Percentiles rank a stretch among this genome's conserved stretches.
Conservation (phyloP, 2,888 invertebrate species). For the Acanthoscelides obtectus region DNA sequence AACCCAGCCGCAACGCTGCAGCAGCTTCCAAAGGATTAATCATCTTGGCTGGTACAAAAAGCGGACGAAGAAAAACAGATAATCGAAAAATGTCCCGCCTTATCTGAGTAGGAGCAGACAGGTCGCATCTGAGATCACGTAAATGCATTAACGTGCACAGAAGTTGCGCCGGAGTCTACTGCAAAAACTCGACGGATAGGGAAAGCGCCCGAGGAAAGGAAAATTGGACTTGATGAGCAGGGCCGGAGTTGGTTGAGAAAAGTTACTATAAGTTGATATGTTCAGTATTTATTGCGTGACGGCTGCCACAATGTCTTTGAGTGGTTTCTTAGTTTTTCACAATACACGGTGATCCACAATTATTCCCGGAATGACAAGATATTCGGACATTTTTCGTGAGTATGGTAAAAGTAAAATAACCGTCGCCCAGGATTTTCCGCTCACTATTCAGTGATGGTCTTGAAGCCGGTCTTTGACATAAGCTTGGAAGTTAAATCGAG, state of each 20-base stretch:
- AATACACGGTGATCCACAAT: too few species aligned
- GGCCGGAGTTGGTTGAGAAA: background rate
- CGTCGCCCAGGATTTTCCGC: too few species aligned
- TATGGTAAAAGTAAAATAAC: too few species aligned
- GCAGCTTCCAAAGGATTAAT: background rate
- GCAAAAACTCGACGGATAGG: background rate
- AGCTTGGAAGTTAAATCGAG: too few species aligned
- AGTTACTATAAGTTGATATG: too few species aligned
- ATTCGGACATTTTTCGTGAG: too few species aligned
- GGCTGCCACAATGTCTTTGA: too few species aligned
- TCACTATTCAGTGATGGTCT: too few species aligned
- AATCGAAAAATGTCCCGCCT: background rate
- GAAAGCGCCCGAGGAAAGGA: background rate
- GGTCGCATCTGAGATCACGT: slow-evolving; percentile 2
- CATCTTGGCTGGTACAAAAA: background rate
- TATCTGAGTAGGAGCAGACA: background rate
- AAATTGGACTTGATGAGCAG: background rate
- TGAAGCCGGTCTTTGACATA: too few species aligned
- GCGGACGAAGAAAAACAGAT: background rate
- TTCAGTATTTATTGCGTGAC: too few species aligned
- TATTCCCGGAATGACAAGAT: too few species aligned
- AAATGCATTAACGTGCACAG: slow-evolving; percentile 4
- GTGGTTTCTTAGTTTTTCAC: too few species aligned
- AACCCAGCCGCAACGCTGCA: background rate
- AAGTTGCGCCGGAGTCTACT: background rate